Evolutionary conservation across 2,888 invertebrate species (phyloP).

Genomic region (Alloplasta piceator): DNA sequence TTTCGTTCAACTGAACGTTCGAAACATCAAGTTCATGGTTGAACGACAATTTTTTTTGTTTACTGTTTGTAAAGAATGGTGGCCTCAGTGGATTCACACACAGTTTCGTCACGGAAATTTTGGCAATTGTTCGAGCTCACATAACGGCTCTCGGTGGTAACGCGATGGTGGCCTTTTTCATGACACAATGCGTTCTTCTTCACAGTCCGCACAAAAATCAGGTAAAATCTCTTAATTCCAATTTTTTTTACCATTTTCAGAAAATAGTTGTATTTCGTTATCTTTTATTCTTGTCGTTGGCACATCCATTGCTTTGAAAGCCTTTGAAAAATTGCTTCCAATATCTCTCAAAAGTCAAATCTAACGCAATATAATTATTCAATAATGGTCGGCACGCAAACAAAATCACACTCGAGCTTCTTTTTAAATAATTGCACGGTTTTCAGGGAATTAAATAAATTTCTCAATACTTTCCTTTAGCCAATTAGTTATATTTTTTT

Average conservation of each 20-base stretch:
- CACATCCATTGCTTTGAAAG: not conserved
- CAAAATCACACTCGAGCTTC: too few species aligned
- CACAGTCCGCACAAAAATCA: conserved; percentile 98
- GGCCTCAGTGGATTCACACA: conserved; percentile 98
- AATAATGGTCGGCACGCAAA: too few species aligned
- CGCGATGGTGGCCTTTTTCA: conserved; percentile 96
- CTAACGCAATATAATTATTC: too few species aligned
- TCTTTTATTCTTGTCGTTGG: not conserved
- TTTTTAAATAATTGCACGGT: too few species aligned
- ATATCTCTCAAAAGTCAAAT: too few species aligned
- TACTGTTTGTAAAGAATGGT: conserved; percentile 86
- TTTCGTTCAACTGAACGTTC: too few species aligned
- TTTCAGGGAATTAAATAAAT: too few species aligned
- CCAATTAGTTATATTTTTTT: not conserved
- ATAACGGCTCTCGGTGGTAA: conserved; percentile 97
- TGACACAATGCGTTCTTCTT: conserved; percentile 95
- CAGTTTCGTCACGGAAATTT: conserved; percentile 95
- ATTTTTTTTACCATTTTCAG: conserved; percentile 2
- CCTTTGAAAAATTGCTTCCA: not conserved
- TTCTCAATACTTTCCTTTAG: too few species aligned
- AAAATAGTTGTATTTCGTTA: conserved; percentile 12
- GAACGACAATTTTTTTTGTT: not conserved
- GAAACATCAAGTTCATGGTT: too few species aligned
- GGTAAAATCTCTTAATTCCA: conserved; percentile 84
- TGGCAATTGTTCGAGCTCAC: conserved; percentile 96